phyloP scores from a whole-genome alignment of 1,140 invertebrate species.

The Ceratina japonica region DNA sequence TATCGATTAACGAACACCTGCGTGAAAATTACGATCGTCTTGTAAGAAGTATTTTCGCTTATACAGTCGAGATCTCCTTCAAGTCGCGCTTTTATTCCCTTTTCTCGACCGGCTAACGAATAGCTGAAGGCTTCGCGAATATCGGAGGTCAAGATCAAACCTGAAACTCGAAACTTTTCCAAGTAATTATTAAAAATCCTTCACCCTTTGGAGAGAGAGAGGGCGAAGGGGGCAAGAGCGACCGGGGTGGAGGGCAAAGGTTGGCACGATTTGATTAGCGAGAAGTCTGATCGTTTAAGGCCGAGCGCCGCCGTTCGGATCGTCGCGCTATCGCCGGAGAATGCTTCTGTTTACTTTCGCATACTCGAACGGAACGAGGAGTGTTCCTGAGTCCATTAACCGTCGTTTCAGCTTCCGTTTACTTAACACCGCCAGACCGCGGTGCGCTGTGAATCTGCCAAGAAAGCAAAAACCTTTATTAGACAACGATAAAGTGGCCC shows the following conservation, averaged over 20 bases:
- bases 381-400: constrained; percentile 67
- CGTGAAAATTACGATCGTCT: not conserved
- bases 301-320: constrained; percentile 45
- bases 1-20: constrained; percentile 48
- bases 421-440: constrained; percentile 54
- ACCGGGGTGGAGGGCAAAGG: not conserved
- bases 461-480: constrained; percentile 64
- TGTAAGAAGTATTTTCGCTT: not conserved
- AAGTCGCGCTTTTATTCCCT: not conserved
- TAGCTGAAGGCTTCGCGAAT: not conserved
- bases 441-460: constrained; percentile 43
- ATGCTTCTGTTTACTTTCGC: constrained; percentile 66
- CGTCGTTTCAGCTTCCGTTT: constrained; percentile 59
- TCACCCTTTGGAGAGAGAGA: too few relatives aligned
- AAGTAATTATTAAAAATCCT: not conserved
- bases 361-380: constrained; percentile 57
- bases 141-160: constrained; percentile 8
- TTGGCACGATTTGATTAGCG: constrained; percentile 65
- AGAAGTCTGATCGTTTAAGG: constrained; percentile 69
- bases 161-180: not conserved
- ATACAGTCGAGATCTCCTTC: not conserved
- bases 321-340: constrained; percentile 40
- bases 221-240: not conserved
- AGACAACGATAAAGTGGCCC: constrained; percentile 39
- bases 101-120: not conserved